Evolutionary conservation across 2,888 invertebrate species (phyloP).

Genomic region (Leptopilina syphax): DNA sequence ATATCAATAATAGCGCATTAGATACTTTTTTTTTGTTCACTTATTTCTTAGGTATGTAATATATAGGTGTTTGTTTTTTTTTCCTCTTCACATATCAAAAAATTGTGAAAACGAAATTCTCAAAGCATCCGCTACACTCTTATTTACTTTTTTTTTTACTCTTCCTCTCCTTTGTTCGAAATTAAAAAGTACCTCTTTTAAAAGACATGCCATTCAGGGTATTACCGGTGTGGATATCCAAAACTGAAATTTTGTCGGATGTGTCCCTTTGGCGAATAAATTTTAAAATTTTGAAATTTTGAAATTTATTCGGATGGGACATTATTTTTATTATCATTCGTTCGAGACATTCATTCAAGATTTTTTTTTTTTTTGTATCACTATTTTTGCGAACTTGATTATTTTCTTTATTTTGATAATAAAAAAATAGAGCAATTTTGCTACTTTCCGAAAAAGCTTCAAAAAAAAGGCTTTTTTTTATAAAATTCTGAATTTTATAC

Average conservation of each 20-base stretch:
- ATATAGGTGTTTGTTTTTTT: constrained; percentile 73
- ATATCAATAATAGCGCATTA: constrained; percentile 73
- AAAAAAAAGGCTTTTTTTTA: constrained; percentile 13
- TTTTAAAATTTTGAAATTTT: constrained; percentile 44
- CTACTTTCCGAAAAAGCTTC: constrained; percentile 39
- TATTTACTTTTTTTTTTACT: constrained; percentile 59
- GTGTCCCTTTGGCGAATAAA: constrained; percentile 59
- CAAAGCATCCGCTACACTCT: constrained; percentile 58
- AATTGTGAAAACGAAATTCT: constrained; percentile 73
- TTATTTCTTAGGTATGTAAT: constrained; percentile 75
- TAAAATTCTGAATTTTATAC: constrained; percentile 33
- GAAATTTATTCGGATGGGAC: constrained; percentile 52
- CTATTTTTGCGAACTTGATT: constrained; percentile 14
- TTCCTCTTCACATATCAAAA: constrained; percentile 70
- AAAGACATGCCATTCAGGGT: constrained; percentile 85
- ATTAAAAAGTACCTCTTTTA: constrained; percentile 63
- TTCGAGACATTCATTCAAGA: constrained; percentile 50
- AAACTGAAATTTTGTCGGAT: constrained; percentile 74
- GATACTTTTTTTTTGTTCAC: constrained; percentile 72
- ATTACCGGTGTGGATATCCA: constrained; percentile 80
- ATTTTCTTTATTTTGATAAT: neutral
- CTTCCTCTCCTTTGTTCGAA: constrained; percentile 58
- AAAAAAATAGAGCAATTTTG: constrained; percentile 47
- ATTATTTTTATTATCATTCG: constrained; percentile 53
- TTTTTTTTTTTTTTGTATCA: constrained; percentile 13